Evolutionary conservation across 2,888 invertebrate species (phyloP), one percentile per base, ranked within the genome.

Genomic region (Hemaris fuciformis): DNA sequence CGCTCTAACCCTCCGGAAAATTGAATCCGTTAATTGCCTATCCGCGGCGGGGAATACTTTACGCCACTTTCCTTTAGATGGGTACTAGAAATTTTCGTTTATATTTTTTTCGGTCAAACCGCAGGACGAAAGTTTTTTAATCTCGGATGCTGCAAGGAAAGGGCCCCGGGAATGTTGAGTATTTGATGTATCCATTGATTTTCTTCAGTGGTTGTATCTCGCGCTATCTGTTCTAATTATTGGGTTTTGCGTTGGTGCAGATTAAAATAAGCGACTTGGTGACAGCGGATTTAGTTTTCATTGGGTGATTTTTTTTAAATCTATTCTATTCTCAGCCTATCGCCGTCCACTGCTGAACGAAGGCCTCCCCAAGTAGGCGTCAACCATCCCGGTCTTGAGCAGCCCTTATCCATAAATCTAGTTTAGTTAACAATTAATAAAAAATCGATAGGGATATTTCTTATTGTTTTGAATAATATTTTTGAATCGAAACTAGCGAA

Each of bases 51-150:
- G n/a, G 41, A 43, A 59, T 59, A 59, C 59, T 59, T 59, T 59
- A 31, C 42, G 20, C 46, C 18, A 15, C 46, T 25, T 18, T 57
- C 15, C 45, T n/a, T n/a, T 57, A 46, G 41, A 45, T 45, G 45
- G 58, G 42, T 42, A 43, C 25, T 41, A 23, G 58, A 58, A 61
- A 64, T 64, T 64, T 38, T 64, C 61, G 61, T 64, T 57, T 59
- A 59, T 61, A 61, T 57, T 64, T 64, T 64, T 57, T 61, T 22
- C 45, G 58, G 41, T 22, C 31, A 53, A 53, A 31, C 53, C 53
- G 53, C 53, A 38, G 43, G 45, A 42, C 45, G 38, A 64, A 64
- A 64, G 62, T 64, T 64, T 64, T 64, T 64, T 64, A 64, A 64
- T 64, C 62, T 64, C 53, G 27, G 10, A 31, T 31, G 18, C 18